Evolutionary conservation across 1,140 invertebrate genomes (phyloP), one percentile per base, ranked within the genome.

Genomic region (Drosophila melanogaster): DNA sequence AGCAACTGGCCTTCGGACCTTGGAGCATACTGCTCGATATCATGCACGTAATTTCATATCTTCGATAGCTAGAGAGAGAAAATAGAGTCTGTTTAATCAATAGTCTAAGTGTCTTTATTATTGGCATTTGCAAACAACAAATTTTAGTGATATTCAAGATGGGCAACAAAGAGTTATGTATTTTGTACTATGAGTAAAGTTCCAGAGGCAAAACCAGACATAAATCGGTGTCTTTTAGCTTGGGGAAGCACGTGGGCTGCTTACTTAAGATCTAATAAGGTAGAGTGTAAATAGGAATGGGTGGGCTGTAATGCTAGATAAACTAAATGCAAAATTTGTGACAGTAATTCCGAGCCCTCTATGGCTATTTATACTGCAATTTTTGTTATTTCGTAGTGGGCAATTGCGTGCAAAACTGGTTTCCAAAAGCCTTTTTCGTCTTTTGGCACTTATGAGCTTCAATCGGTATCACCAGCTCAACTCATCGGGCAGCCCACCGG

Each of bases 401-500:
- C 17, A 47, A n/a, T 37, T 44, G 14, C 15, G 41, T 38, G 38
- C 8, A n/a, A 66, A 67, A 66, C 61, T 35, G 41, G 40, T 56
- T 69, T 70, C 50, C 19, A 6, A 11, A 17, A 24, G 19, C 33
- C 33, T 17, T 41, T 43, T 11, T n/a, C 7, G 3, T 26, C 53
- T 26, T 5, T 11, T 24, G 26, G 14, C 19, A 12, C 12, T 4
- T 2, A 17, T 30, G 26, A 22, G n/a, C 53, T 15, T 41, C 17
- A 14, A 22, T 15, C 4, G 14, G 38, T 14, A 51, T 83, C 30
- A 97, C 96, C 96, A 97, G 77, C 96, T 95, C 30, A 96, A 92
- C 79, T 96, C 95, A 46, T 95, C 94, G 3, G 96, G 96, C 40
- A 97, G 87, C 44, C 96, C 96, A 15, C 96, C 96, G 1, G 96